A percentile compares a stretch with the other conserved stretches of the same genome.
Evolutionary conservation across 2,113 vertebrate species (phyloP).

Genomic region (Glaucidium brasilianum): DNA sequence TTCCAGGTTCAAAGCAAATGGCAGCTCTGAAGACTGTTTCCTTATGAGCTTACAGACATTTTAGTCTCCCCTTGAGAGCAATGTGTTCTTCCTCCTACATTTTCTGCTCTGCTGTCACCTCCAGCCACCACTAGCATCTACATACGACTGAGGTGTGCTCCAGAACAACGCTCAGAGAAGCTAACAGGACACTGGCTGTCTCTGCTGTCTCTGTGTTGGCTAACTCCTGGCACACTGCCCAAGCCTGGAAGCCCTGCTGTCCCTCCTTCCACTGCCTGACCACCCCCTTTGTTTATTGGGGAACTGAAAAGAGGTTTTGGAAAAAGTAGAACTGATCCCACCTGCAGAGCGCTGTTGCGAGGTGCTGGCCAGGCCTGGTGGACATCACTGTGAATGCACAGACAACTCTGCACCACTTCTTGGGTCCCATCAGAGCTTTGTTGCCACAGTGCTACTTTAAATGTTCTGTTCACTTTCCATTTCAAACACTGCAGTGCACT

Average conservation of each 20-base stretch:
- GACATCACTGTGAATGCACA: not conserved
- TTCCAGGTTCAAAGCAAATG: not conserved
- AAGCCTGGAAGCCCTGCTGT: not conserved
- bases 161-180: not conserved
- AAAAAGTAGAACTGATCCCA: not conserved
- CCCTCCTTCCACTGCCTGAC: not conserved
- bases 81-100: not conserved
- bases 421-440: not conserved
- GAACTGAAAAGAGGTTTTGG: not conserved
- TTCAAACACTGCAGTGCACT: not conserved
- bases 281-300: rapidly evolving
- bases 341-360: not conserved
- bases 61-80: not conserved
- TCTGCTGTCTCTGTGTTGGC: not conserved
- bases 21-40: not conserved
- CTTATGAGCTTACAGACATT: not conserved
- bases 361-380: not conserved
- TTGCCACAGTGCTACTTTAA: not conserved
- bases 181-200: not conserved
- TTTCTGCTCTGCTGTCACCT: not conserved
- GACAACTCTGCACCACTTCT: not conserved
- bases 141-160: not conserved
- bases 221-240: rapidly evolving
- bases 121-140: not conserved
- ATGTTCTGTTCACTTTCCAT: not conserved